Evolutionary conservation across 1,140 invertebrate species (phyloP).

Genomic region (Acromyrmex charruanus): DNA sequence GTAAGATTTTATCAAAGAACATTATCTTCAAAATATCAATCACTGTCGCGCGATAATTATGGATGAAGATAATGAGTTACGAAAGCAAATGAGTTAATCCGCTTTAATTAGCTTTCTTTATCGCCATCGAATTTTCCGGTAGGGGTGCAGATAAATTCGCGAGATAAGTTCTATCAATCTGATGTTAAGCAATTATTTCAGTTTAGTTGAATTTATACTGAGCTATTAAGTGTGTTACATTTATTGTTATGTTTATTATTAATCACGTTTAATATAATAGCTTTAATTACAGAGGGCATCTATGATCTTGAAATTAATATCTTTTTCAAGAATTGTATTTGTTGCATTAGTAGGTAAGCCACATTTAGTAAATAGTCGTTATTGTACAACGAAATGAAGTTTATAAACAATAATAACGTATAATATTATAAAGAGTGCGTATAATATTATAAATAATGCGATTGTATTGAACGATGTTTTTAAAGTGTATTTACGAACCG

Average conservation of each 20-base stretch:
- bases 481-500: background rate
- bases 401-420: background rate
- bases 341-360: background rate
- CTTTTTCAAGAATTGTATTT: background rate
- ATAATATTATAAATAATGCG: slow-evolving; percentile 5
- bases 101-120: slow-evolving; percentile 36
- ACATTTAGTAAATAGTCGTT: background rate
- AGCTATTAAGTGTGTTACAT: background rate
- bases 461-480: background rate
- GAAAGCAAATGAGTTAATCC: slow-evolving; percentile 27
- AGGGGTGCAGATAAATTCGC: slow-evolving; percentile 20
- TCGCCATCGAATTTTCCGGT: slow-evolving; percentile 12
- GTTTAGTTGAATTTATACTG: slow-evolving; percentile 9
- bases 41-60: background rate
- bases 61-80: background rate
- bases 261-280: background rate
- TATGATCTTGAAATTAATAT: background rate
- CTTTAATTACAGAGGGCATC: background rate
- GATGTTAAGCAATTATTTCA: slow-evolving; percentile 15
- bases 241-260: background rate
- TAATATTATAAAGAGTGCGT: background rate
- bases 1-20: background rate
- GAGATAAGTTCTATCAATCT: slow-evolving; percentile 8
- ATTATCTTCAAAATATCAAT: slow-evolving; percentile 33
- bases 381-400: background rate